A percentile compares a stretch with the other conserved stretches of the same genome.
These are phyloP conservation scores for Pangasius macronema DNA, from an alignment of 2,797 vertebrate genomes.

Conservation along the genomic window DNA sequence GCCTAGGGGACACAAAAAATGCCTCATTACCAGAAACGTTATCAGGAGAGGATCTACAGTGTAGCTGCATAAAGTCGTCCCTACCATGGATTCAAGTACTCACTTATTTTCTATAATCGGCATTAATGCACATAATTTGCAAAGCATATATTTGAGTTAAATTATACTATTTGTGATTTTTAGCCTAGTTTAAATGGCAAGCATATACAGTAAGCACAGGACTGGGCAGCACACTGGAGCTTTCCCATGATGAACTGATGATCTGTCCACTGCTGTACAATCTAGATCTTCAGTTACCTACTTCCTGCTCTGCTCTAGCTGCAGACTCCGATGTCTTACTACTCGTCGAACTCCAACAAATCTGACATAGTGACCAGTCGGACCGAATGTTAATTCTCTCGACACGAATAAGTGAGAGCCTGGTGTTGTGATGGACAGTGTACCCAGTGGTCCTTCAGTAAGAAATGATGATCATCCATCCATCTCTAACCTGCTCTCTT, in stretches of 20 bases:
- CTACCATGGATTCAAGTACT: neutral
- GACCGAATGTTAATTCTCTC: too few relatives aligned
- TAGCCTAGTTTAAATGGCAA: neutral
- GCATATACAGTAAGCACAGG: neutral
- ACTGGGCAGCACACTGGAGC: neutral
- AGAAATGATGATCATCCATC: conserved; percentile 24
- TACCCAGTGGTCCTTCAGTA: conserved; percentile 20
- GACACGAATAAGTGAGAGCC: neutral
- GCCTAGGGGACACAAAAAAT: neutral
- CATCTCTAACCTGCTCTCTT: conserved; percentile 10
- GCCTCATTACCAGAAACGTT: neutral
- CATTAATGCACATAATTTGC: neutral
- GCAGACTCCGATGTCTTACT: too few relatives aligned
- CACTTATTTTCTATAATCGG: neutral
- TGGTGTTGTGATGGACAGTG: conserved; percentile 7
- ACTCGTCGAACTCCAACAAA: too few relatives aligned
- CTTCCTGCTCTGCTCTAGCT: neutral
- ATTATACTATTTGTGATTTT: neutral
- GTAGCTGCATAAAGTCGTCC: neutral
- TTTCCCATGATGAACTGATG: neutral
- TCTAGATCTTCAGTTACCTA: neutral
- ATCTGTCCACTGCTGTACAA: neutral
- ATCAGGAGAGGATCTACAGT: neutral
- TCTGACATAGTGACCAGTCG: too few relatives aligned
- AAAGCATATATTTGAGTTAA: neutral